Evolutionary conservation across 2,888 invertebrate genomes (phyloP), one percentile per base, ranked within the genome.

Genomic region (Andrena haemorrhoa): DNA sequence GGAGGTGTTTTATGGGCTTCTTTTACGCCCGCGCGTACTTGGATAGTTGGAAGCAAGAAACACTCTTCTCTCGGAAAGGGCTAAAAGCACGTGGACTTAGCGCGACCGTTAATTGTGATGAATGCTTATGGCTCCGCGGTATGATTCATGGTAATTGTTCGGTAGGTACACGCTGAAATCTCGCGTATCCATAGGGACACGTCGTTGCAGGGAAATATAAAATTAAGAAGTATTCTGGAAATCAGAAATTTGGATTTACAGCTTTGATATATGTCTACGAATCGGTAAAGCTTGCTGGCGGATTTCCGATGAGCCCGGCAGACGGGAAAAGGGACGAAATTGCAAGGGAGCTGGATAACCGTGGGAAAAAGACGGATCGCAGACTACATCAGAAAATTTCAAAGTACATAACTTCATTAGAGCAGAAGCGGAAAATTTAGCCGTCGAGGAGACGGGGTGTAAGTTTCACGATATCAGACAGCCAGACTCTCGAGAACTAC

Each of bases 371-470:
- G 41, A 75, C 23, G 31, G 71, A 77, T 68, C 49, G 41, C 56
- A n/a, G 63, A 58, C 10, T 53, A 61, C 70, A 71, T 47, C 64
- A 16, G 77, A 84, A 84, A 79, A 79, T 85, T 85, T 56, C 51
- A 26, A 74, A 66, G 75, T 51, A 41, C 41, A 41, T 41, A 80
- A 86, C 73, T 86, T 80, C 65, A 60, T 77, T 79, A 51, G 65
- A 66, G 58, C 64, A 20, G 65, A 65, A 71, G 63, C 35, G 35
- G 41, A 58, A 73, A 73, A 77, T 71, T 75, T 73, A 64, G 69
- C 76, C 58, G 61, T 53, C 65, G 56, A 33, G 64, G 31, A 33
- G 8, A 7, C 31, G n/a, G 23, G 60, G 49, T 31, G 74, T 70
- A 76, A 47, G 60, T 65, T 75, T 65, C 63, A 12, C 56, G 75